Evolutionary conservation across 2,888 invertebrate genomes (phyloP).

Genomic region (Cinara cedri): DNA sequence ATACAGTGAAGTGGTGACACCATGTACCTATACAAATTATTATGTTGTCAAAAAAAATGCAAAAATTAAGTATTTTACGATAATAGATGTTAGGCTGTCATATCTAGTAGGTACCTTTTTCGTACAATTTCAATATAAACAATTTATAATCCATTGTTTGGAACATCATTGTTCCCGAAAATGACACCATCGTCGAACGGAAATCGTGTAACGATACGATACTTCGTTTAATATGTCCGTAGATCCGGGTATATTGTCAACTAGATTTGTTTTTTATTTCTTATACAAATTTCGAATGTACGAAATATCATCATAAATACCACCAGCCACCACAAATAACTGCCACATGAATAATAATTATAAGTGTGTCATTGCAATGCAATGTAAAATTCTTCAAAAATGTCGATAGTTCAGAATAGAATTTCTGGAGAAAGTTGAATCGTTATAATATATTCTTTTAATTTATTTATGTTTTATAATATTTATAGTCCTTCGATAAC

Average conservation of each 20-base stretch:
- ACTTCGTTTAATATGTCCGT: conserved; percentile 39
- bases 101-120: background rate
- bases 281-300: background rate
- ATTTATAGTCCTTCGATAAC: too few relatives aligned
- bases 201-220: conserved; percentile 29
- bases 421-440: conserved; percentile 4
- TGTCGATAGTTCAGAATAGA: background rate
- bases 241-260: conserved; percentile 39
- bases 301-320: too few relatives aligned
- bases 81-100: conserved; percentile 7
- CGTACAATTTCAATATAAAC: conserved; percentile 16
- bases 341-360: too few relatives aligned
- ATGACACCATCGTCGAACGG: conserved; percentile 36
- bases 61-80: background rate
- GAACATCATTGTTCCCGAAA: conserved; percentile 29
- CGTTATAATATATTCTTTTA: background rate
- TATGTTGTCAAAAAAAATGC: background rate
- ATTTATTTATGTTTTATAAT: background rate
- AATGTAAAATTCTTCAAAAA: background rate
- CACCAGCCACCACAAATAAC: background rate
- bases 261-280: conserved; percentile 13
- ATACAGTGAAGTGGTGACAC: background rate
- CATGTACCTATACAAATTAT: background rate
- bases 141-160: conserved; percentile 30
- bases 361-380: too few relatives aligned